Evolutionary conservation across 2,113 vertebrate genomes (phyloP).

Genomic region (Bolborhynchus lineola): DNA sequence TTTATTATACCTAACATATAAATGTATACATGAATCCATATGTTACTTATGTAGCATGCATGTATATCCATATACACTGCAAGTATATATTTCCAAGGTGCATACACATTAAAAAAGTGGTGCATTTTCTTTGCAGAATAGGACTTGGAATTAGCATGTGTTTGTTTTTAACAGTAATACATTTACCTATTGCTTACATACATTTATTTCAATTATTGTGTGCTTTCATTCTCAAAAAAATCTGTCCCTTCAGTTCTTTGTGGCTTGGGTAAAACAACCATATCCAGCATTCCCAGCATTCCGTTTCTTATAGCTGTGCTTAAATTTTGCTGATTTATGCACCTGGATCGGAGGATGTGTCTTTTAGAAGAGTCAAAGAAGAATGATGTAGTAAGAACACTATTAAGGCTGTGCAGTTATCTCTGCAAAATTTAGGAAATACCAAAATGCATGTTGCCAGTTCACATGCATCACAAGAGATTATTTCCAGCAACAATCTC

Average conservation of each 20-base stretch:
- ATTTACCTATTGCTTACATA: neutral
- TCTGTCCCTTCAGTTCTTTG: neutral
- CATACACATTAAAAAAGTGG: neutral
- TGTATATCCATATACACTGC: neutral
- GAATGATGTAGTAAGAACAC: neutral
- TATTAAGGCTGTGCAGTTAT: neutral
- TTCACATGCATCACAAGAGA: neutral
- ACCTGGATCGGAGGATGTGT: neutral
- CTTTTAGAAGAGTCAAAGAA: neutral
- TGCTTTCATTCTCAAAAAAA: neutral
- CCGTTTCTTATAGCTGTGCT: neutral
- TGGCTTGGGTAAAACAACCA: neutral
- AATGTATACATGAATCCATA: neutral
- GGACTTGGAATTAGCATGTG: neutral
- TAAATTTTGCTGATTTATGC: neutral
- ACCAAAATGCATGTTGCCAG: neutral
- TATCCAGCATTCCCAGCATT: neutral
- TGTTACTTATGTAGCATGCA: neutral
- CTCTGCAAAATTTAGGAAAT: neutral
- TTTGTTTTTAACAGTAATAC: accelerated
- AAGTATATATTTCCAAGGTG: neutral
- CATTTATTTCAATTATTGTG: neutral
- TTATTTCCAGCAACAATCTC: neutral
- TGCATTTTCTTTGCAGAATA: neutral
- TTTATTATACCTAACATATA: neutral